Conservation (phyloP, 2,797 vertebrate genomes). For the Siniperca scherzeri region DNA sequence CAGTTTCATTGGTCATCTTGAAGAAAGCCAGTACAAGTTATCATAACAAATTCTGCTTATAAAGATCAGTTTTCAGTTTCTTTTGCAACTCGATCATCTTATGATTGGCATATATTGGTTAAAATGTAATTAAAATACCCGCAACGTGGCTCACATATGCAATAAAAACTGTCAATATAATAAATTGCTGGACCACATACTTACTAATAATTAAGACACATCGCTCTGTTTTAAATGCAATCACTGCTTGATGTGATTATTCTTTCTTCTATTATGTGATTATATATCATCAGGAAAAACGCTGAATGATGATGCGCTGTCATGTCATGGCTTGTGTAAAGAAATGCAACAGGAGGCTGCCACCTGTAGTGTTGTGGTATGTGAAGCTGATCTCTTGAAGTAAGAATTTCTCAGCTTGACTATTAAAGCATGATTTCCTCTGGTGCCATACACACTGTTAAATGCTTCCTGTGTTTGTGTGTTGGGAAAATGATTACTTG, state of each 20-base stretch:
- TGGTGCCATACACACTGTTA: background rate
- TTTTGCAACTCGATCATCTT: background rate
- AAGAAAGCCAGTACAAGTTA: background rate
- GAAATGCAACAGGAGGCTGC: background rate
- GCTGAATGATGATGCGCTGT: background rate
- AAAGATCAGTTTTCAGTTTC: conserved; percentile 1
- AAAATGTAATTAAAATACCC: background rate
- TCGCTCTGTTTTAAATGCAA: background rate
- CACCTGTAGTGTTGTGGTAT: background rate
- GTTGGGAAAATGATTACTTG: background rate
- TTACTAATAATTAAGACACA: background rate
- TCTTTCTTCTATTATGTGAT: background rate
- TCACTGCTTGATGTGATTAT: background rate
- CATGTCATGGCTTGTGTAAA: background rate
- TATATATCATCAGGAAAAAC: background rate
- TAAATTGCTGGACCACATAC: background rate
- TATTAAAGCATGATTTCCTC: background rate
- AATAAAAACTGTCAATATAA: background rate
- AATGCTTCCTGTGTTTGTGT: background rate
- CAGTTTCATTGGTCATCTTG: background rate
- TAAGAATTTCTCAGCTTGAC: background rate
- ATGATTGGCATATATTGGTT: background rate
- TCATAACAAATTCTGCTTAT: background rate
- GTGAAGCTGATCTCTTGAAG: background rate
- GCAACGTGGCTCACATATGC: background rate